These are phyloP conservation scores for Brachionus plicatilis DNA, from an alignment of 1,140 invertebrate species.

Conservation along the genomic window DNA sequence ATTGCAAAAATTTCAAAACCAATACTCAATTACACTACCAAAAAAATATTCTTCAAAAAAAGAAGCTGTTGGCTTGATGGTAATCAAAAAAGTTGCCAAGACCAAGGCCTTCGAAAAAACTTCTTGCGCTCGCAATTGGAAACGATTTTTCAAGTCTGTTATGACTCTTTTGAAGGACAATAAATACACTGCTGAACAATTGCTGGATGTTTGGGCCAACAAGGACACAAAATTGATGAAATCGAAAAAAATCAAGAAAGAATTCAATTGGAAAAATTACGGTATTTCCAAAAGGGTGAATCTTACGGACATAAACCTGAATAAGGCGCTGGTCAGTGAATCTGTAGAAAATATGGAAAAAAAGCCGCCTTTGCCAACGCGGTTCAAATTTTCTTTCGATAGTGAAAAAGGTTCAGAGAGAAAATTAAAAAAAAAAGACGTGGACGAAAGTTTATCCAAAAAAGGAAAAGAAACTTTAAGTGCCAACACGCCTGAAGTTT, in stretches of 20 bases:
- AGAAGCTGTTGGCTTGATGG: slow-evolving; percentile 75
- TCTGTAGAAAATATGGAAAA: background rate
- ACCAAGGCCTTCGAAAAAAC: slow-evolving; percentile 90
- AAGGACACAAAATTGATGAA: background rate
- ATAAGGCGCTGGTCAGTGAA: background rate
- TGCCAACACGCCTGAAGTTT: background rate
- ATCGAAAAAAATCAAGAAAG: slow-evolving; percentile 20
- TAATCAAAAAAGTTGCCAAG: slow-evolving; percentile 93
- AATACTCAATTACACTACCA: slow-evolving; percentile 83
- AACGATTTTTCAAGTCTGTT: slow-evolving; percentile 50
- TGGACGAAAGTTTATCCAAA: slow-evolving; percentile 14
- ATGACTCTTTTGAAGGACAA: background rate
- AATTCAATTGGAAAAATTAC: background rate
- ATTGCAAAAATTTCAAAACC: slow-evolving; percentile 79
- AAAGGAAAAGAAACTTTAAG: background rate
- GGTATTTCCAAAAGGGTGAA: background rate
- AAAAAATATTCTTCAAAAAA: slow-evolving; percentile 49
- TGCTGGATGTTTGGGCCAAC: slow-evolving; percentile 12
- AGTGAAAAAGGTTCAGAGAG: background rate
- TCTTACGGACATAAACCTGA: background rate
- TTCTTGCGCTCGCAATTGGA: slow-evolving; percentile 93
- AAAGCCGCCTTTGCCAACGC: background rate
- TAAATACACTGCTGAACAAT: background rate
- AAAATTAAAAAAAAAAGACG: slow-evolving; percentile 23
- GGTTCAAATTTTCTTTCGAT: background rate